Conservation (phyloP, 2,888 invertebrate genomes). For the Drosophila emarginata region DNA sequence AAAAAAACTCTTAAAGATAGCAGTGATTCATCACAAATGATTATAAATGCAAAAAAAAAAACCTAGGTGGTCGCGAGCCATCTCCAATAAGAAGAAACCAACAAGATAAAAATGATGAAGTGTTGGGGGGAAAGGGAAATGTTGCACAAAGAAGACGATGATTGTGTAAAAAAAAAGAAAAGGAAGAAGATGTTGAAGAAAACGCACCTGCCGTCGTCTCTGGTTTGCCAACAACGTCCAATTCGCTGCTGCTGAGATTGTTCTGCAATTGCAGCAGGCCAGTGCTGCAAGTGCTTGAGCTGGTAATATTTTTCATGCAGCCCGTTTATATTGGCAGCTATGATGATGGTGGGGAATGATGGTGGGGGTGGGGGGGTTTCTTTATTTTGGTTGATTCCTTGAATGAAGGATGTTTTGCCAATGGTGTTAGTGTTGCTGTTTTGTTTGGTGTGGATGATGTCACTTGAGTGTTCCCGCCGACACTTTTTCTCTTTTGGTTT, state of each 20-base stretch:
- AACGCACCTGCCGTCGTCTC: slow-evolving; percentile 75
- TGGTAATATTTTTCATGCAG: slow-evolving; percentile 81
- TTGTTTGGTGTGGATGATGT: slow-evolving; percentile 26
- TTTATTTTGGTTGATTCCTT: slow-evolving; percentile 10
- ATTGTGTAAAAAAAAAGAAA: slow-evolving; percentile 16
- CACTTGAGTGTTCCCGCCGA: slow-evolving; percentile 18
- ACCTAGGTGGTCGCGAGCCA: slow-evolving; percentile 7
- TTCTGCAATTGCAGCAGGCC: slow-evolving; percentile 80
- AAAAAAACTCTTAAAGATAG: slow-evolving; percentile 5
- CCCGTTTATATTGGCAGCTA: slow-evolving; percentile 48
- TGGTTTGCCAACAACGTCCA: slow-evolving; percentile 75
- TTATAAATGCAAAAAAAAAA: slow-evolving; percentile 2
- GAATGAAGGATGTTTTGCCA: slow-evolving; percentile 4
- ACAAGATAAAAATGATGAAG: not conserved
- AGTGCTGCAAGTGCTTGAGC: slow-evolving; percentile 80
- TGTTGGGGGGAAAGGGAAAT: too few relatives aligned
- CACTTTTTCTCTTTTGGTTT: slow-evolving; percentile 10
- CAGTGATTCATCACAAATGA: slow-evolving; percentile 5
- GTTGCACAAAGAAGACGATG: too few relatives aligned
- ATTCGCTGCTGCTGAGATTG: slow-evolving; percentile 73
- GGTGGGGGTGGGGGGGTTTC: not conserved
- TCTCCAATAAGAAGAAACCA: not conserved
- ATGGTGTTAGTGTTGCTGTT: not conserved
- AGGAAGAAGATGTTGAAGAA: slow-evolving; percentile 11
- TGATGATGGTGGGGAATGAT: not conserved